These are phyloP conservation scores for Acholoe squamosa DNA, from an alignment of 2,888 invertebrate genomes.

Conservation along the genomic window DNA sequence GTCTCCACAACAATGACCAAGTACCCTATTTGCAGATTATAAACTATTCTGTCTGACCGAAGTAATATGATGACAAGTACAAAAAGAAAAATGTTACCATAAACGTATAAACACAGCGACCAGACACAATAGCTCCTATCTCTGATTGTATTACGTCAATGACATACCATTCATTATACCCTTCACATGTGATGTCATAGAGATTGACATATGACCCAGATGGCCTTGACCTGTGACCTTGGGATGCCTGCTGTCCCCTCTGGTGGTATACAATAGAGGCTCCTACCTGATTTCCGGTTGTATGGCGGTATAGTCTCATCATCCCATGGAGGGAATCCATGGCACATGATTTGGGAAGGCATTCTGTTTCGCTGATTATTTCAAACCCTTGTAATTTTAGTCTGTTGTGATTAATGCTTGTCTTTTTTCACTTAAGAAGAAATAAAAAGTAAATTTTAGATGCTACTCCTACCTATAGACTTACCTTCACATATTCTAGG, in stretches of 20 bases:
- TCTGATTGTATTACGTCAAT: slow-evolving; percentile 14
- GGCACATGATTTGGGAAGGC: too few species aligned
- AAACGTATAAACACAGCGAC: background rate
- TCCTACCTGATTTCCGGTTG: background rate
- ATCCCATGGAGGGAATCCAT: background rate
- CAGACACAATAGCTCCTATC: background rate
- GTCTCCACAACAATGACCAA: too few species aligned
- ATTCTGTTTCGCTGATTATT: too few species aligned
- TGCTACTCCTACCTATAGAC: too few species aligned
- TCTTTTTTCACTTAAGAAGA: too few species aligned
- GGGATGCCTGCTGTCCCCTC: background rate
- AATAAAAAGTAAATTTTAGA: too few species aligned
- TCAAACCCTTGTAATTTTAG: too few species aligned
- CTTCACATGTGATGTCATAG: background rate
- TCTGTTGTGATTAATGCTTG: too few species aligned
- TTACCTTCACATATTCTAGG: too few species aligned
- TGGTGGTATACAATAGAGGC: background rate
- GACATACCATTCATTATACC: background rate
- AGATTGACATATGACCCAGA: background rate
- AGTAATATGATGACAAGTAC: background rate
- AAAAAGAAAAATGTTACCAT: background rate
- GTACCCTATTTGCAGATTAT: too few species aligned
- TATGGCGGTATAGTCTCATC: background rate
- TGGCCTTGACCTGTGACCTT: slow-evolving; percentile 28
- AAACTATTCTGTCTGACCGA: too few species aligned